Evolutionary conservation across 2,113 vertebrate species (phyloP).

Genomic region (Thamnaconus septentrionalis): DNA sequence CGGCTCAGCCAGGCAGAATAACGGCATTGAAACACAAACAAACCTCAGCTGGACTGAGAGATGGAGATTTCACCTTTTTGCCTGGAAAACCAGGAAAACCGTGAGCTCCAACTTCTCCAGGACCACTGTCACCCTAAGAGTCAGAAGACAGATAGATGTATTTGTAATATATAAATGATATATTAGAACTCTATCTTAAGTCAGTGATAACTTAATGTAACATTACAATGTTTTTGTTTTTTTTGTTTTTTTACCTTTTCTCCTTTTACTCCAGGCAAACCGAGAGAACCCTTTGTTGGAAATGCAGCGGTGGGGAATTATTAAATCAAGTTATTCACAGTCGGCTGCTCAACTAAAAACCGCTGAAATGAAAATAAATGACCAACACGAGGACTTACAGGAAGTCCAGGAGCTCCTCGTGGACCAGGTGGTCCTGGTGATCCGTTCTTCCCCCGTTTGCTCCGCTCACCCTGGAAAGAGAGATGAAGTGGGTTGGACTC

Average conservation of each 20-base stretch:
- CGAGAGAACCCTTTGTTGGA: slow-evolving; percentile 74
- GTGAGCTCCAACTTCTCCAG: slow-evolving; percentile 77
- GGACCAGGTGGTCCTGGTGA: slow-evolving; percentile 72
- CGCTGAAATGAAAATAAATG: neutral
- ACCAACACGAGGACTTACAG: slow-evolving; percentile 41
- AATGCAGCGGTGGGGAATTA: neutral
- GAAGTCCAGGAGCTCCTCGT: slow-evolving; percentile 72
- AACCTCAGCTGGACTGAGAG: neutral
- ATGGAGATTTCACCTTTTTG: slow-evolving; percentile 65
- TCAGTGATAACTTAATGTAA: too few relatives aligned
- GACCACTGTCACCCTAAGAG: slow-evolving; percentile 76
- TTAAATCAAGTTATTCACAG: neutral
- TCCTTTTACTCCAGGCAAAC: slow-evolving; percentile 80
- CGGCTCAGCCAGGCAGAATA: too few relatives aligned
- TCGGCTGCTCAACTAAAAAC: neutral
- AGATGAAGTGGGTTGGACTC: neutral
- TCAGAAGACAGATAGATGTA: neutral
- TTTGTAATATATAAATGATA: neutral
- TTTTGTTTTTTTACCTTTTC: slow-evolving; percentile 75
- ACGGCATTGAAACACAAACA: neutral
- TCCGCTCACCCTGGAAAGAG: slow-evolving; percentile 78
- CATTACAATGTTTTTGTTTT: neutral
- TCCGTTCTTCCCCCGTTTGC: slow-evolving; percentile 84
- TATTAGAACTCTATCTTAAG: neutral
- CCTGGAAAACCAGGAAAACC: slow-evolving; percentile 79